Base-by-base conservation (phyloP, 2,888 invertebrate genomes). In the Diarsia brunnea region DNA sequence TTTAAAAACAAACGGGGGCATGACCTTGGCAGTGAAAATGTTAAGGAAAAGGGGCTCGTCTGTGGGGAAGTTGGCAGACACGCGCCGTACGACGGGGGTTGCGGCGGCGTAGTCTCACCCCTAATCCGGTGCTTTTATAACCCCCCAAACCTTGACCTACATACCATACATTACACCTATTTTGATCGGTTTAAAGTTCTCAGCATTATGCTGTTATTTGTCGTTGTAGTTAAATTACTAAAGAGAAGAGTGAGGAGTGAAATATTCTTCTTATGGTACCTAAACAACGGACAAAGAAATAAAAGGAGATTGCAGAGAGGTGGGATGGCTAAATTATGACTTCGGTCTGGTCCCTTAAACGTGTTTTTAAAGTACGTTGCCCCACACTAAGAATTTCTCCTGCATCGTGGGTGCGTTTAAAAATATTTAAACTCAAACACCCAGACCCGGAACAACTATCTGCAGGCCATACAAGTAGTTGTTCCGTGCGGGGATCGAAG, bases 61-160 rank as follows among this genome's bases (percentile, higher is more conserved):
- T 71, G 51, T 51, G 51, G 43, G n/a, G 58, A 69, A 71, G 45
- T 60, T 78, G 77, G 47, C 64, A 79, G 77, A 65, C 79, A 7
- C 10, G 53, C n/a, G 51, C 5, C 21, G 55, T 2, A 27, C 10
- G n/a, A 14, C 14, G 14, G 45, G 64, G 64, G 55, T n/a, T 43
- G 53, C 47, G 51, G 19, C 21, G 58, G 55, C 71, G 38, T 16
- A 24, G 43, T 31, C 79, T 43, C 79, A 64, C 27, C 63, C 49
- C 70, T 70, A 31, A 64, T 49, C 55, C 64, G 19, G 24, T 43
- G 43, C 49, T 58, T 31, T 45, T 55, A 64, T n/a, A 38, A 58
- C 49, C 31, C 51, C 31, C 1, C 58, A 79, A 19, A 79, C 79
- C 79, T 70, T 78, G 72, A 79, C 77, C 77, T 79, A 58, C 4